Base-by-base conservation (phyloP, 92 coral and sea anemone genomes). In the Virgularia gustaviana region DNA sequence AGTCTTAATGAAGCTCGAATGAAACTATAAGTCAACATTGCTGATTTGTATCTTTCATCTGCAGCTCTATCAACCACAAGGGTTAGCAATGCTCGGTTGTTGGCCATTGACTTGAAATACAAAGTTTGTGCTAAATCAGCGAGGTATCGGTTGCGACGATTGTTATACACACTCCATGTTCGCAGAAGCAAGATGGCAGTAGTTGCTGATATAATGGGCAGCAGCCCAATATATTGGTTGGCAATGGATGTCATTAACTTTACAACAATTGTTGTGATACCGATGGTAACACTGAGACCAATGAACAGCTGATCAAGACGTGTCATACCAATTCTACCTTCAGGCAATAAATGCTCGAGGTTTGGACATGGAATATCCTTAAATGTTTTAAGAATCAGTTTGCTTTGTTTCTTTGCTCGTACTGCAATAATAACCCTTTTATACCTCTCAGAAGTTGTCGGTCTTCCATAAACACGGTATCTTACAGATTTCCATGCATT, bases 31-130 rank as follows among this genome's bases (percentile, higher is more conserved):
- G 96, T 85, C 72, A 89, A 55, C 33, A 89, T 73, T 6, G 90
- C 82, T 19, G 79, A 64, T 64, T 89, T 89, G 47, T 86, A 86
- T 29, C 79, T 85, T 27, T 89, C 96, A 58, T 89, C 96, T 65
- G 86, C 96, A 0, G 90, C 96, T 39, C 90, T 83, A 49, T 89
- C 96, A 47, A 84, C 86, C 0, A 83, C 82, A 35, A 89, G 71
- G 0, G 90, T 79, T n/a, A 89, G 77, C 24, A 86, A 72, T 23
- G 96, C 96, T 66, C 96, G 79, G 83, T 89, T 89, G 70, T 89
- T 89, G 33, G 90, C 96, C 84, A 89, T 86, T 57, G 90, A 72
- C 63, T 89, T 89, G 52, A 89, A 89, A 53, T 89, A 89, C 76
- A 89, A 64, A 32, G 90, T 86, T 67, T 85, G 86, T 30, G 88